phyloP scores from a whole-genome alignment of 2,888 invertebrate genomes.

The Pollenia labialis region DNA sequence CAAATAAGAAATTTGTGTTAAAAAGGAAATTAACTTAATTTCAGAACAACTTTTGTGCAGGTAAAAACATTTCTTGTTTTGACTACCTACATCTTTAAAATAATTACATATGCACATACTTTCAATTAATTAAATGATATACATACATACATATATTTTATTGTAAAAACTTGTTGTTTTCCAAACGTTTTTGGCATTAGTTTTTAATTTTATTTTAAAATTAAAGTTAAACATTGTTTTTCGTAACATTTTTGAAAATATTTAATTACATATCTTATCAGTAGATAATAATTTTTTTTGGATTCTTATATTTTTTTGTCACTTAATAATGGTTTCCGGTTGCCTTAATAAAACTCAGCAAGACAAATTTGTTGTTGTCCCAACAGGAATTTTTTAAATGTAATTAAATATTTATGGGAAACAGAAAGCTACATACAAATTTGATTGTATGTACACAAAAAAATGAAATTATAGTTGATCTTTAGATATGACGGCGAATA shows the following conservation, averaged over 20 bases:
- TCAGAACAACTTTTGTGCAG: neutral
- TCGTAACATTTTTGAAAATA: conserved; percentile 30
- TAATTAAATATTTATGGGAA: conserved; percentile 68
- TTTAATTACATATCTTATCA: conserved; percentile 67
- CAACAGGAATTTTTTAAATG: conserved; percentile 41
- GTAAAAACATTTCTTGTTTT: neutral
- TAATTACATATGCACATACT: too few relatives aligned
- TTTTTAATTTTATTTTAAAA: neutral
- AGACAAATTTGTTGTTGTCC: conserved; percentile 50
- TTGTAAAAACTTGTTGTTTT: too few relatives aligned
- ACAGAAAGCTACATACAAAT: neutral
- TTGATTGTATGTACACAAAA: neutral
- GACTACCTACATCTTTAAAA: too few relatives aligned
- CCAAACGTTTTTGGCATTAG: too few relatives aligned
- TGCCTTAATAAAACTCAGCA: conserved; percentile 58
- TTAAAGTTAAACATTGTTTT: neutral
- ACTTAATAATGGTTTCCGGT: conserved; percentile 68
- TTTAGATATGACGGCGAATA: too few relatives aligned
- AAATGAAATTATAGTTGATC: too few relatives aligned
- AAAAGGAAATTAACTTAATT: too few relatives aligned
- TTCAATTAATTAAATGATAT: too few relatives aligned
- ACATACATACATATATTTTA: too few relatives aligned
- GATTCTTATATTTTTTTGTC: conserved; percentile 48
- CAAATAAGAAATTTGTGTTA: too few relatives aligned
- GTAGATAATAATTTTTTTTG: conserved; percentile 14